phyloP scores from a whole-genome alignment of 2,113 vertebrate genomes.

The Chaenogobius annularis region DNA sequence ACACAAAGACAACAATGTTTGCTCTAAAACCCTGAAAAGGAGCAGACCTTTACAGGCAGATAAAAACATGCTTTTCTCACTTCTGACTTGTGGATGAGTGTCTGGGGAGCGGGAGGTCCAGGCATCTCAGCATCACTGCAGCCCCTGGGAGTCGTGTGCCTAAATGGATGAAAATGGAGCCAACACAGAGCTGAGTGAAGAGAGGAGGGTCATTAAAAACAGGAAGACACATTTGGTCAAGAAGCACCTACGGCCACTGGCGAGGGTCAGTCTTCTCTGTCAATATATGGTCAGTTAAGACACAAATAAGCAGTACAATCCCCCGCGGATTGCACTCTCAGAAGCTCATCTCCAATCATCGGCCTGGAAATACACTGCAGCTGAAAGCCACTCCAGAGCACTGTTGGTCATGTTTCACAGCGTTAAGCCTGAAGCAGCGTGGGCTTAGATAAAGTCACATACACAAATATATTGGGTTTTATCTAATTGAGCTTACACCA shows the following conservation, averaged over 20 bases:
- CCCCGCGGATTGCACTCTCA: slow-evolving; percentile 39
- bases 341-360: slow-evolving; percentile 41
- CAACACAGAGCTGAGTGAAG: background rate
- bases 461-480: background rate
- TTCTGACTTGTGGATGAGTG: background rate
- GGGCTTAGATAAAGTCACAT: background rate
- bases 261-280: slow-evolving; percentile 60
- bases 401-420: background rate
- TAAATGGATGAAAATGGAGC: slow-evolving; percentile 1
- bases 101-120: background rate
- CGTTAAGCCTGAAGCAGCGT: slow-evolving; percentile 29
- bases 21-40: background rate
- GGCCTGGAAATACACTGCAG: slow-evolving; percentile 49
- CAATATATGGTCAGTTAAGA: slow-evolving; percentile 65
- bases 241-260: slow-evolving; percentile 41
- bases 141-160: background rate
- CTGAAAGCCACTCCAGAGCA: no score
- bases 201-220: slow-evolving; percentile 22
- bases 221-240: slow-evolving; percentile 15
- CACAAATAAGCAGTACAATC: slow-evolving; percentile 63
- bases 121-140: background rate
- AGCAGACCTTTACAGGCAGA: background rate
- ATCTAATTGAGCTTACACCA: background rate
- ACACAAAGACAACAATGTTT: background rate
- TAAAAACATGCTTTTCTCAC: background rate